phyloP scores from a whole-genome alignment of 2,113 vertebrate genomes.

The Empidonax traillii region DNA sequence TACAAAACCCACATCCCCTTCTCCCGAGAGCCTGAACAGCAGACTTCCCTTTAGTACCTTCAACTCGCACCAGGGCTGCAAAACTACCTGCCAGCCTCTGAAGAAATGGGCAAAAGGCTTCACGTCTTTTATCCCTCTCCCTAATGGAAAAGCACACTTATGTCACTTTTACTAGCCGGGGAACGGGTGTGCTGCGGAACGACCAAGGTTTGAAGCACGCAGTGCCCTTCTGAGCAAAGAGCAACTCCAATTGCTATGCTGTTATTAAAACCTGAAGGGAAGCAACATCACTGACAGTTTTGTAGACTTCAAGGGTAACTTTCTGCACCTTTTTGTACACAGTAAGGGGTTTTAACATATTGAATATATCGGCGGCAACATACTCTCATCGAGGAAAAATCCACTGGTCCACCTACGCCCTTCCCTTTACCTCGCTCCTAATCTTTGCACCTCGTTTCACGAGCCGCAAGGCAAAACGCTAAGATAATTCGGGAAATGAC shows the following conservation, averaged over 20 bases:
- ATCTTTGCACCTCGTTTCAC: background rate
- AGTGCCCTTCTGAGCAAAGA: background rate
- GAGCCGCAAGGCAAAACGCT: background rate
- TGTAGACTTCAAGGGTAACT: background rate
- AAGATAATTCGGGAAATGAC: rapidly evolving
- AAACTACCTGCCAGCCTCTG: background rate
- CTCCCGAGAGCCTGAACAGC: background rate
- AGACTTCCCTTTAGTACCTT: background rate
- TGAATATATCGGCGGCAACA: background rate
- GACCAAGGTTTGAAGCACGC: background rate
- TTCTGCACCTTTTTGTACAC: background rate
- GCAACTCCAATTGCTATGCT: background rate
- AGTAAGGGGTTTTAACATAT: background rate
- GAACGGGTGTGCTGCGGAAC: rapidly evolving
- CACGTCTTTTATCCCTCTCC: background rate
- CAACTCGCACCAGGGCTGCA: background rate
- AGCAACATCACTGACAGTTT: background rate
- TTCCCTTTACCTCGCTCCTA: background rate
- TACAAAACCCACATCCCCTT: background rate
- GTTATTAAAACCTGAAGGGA: background rate
- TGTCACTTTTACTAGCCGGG: background rate
- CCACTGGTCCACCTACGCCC: background rate
- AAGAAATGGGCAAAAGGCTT: background rate
- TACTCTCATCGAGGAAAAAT: background rate
- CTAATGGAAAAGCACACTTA: background rate